Evolutionary conservation across 1,140 invertebrate species (phyloP), one percentile per base, ranked within the genome.

Genomic region (Drosophila lowei): DNA sequence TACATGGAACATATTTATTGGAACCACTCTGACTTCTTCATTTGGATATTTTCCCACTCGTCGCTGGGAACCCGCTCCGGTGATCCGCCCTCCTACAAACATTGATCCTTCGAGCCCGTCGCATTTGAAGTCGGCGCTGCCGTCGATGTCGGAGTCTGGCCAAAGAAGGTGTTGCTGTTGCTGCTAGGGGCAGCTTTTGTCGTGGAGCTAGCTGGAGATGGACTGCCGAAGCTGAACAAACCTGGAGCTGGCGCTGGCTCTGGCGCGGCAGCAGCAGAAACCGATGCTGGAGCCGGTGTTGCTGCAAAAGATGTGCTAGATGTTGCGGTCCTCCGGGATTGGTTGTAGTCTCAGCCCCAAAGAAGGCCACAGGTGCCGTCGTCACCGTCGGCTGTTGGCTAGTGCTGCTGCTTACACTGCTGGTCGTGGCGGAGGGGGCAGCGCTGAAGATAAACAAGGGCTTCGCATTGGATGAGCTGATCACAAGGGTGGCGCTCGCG

Each of bases 381-480:
- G 43, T 41, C 34, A 54, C 4, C 13, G 13, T 30, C 3, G 25
- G 43, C 18, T 44, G 61, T 3, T 43, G 60, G 47, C 70, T 73
- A 6, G 46, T 74, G 23, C 61, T 74, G 54, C 71, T 74, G 47
- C 63, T 81, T 1, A 64, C 70, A 0, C 38, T 48, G 21, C 46
- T 57, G 42, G 30, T 4, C 5, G 52, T 21, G 44, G 38, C 46
- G 8, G 25, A 16, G 18, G 18, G 11, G 13, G 56, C 13, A 11
- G 52, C 9, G 25, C 53, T 50, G 6, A 64, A 73, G 42, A 53
- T 56, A 2, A 73, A 73, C 60, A 65, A 57, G 16, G 71, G 70
- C 15, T 73, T 65, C 4, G 46, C 52, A 3, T 13, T 18, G 34
- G 30, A 38, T 18, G 30, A 38, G 13, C 34, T 21, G 34, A 41